phyloP scores from a whole-genome alignment of 1,140 invertebrate genomes.

The Neotoxoptera formosana region DNA sequence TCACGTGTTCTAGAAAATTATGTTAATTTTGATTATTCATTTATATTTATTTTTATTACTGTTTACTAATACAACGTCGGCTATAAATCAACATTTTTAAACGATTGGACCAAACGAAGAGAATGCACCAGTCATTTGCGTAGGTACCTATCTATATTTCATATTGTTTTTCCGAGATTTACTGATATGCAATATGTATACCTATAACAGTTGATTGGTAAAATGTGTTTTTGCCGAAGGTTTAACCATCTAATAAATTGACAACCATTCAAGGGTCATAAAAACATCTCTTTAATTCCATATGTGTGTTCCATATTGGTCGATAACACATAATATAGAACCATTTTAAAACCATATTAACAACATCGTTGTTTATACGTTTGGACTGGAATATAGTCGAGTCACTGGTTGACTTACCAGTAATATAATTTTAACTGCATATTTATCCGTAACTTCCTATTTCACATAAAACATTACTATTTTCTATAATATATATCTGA shows the following conservation, averaged over 20 bases:
- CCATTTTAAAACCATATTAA: not conserved
- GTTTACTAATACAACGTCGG: not conserved
- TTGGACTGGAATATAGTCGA: not conserved
- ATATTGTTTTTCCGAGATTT: not conserved
- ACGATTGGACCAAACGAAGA: not conserved
- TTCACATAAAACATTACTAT: not conserved
- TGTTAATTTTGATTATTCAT: not conserved
- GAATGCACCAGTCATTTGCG: not conserved
- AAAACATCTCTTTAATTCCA: not conserved
- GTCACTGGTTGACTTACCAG: not conserved
- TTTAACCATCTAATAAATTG: slow-evolving; percentile 15
- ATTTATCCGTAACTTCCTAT: not conserved
- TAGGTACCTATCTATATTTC: not conserved
- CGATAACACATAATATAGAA: not conserved
- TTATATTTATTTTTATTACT: not conserved
- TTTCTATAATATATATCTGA: not conserved
- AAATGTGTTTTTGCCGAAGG: slow-evolving; percentile 14
- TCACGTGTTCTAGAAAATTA: not conserved
- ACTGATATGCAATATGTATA: not conserved
- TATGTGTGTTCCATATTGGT: not conserved
- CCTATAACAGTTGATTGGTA: not conserved
- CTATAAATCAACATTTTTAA: not conserved
- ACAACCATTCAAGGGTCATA: not conserved
- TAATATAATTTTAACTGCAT: not conserved
- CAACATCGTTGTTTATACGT: not conserved